phyloP scores from a whole-genome alignment of 2,113 vertebrate genomes.

The Sturnus vulgaris region DNA sequence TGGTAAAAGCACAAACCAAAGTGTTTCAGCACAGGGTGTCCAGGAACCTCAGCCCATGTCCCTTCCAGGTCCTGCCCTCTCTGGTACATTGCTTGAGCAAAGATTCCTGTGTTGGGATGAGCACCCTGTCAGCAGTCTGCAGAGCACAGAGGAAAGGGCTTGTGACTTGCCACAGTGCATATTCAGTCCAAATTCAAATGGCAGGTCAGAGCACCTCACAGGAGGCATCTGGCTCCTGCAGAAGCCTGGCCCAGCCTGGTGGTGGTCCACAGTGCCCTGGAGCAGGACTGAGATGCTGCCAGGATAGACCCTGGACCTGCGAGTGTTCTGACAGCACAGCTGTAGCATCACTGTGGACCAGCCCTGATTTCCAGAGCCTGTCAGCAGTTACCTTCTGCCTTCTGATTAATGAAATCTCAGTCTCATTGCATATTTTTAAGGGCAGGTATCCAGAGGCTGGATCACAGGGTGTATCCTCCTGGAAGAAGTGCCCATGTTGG shows the following conservation, averaged over 20 bases:
- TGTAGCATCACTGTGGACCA: not conserved
- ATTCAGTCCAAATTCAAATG: not conserved
- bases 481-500: accelerated
- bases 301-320: not conserved
- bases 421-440: not conserved
- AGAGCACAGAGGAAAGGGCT: not conserved
- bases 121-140: not conserved
- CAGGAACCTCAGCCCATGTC: accelerated
- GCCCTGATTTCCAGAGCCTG: not conserved
- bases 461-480: accelerated
- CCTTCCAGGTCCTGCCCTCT: not conserved
- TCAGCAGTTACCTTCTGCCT: not conserved
- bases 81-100: not conserved
- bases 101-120: not conserved
- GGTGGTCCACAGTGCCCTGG: not conserved
- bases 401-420: not conserved
- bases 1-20: not conserved
- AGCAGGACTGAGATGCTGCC: not conserved
- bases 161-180: accelerated
- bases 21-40: not conserved
- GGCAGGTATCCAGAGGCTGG: not conserved
- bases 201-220: not conserved
- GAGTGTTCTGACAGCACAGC: not conserved
- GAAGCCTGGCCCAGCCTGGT: not conserved
- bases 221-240: not conserved